These are phyloP conservation scores for Hydrozoanthus gracilis DNA, from an alignment of 92 coral and sea anemone species.

Conservation along the genomic window DNA sequence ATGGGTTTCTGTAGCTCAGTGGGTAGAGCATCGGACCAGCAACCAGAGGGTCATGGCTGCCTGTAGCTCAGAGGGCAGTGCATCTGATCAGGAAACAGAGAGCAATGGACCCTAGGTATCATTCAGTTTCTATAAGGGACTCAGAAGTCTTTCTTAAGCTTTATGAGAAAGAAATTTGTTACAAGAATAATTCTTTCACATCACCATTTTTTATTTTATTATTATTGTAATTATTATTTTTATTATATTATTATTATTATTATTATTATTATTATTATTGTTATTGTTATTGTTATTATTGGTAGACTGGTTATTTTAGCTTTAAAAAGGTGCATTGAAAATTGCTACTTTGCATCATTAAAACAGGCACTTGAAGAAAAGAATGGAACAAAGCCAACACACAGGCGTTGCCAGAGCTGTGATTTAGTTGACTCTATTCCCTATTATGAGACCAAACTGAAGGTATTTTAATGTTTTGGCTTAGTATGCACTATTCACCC, in stretches of 20 bases:
- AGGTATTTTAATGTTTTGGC: constrained; percentile 53
- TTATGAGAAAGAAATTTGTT: too few relatives aligned
- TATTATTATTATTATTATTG: too few relatives aligned
- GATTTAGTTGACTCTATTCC: constrained; percentile 73
- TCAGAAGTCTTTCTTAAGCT: too few relatives aligned
- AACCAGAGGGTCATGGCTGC: too few relatives aligned
- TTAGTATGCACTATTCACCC: not conserved
- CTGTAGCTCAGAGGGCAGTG: too few relatives aligned
- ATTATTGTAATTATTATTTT: not conserved
- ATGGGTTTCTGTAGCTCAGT: too few relatives aligned
- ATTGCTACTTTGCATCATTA: not conserved
- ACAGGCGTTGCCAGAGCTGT: constrained; percentile 2
- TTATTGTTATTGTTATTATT: not conserved
- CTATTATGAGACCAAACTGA: constrained; percentile 66
- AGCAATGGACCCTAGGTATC: too few relatives aligned
- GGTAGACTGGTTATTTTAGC: not conserved
- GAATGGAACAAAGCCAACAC: constrained; percentile 76
- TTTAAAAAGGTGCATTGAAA: too few relatives aligned
- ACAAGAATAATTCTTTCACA: too few relatives aligned
- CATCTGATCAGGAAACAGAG: too few relatives aligned
- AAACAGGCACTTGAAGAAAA: constrained; percentile 66
- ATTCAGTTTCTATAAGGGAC: too few relatives aligned
- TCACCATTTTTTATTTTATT: not conserved
- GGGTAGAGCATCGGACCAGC: too few relatives aligned
- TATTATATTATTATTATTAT: not conserved